Evolutionary conservation across 1,140 invertebrate genomes (phyloP).

Genomic region (Tetramorium alpestre): DNA sequence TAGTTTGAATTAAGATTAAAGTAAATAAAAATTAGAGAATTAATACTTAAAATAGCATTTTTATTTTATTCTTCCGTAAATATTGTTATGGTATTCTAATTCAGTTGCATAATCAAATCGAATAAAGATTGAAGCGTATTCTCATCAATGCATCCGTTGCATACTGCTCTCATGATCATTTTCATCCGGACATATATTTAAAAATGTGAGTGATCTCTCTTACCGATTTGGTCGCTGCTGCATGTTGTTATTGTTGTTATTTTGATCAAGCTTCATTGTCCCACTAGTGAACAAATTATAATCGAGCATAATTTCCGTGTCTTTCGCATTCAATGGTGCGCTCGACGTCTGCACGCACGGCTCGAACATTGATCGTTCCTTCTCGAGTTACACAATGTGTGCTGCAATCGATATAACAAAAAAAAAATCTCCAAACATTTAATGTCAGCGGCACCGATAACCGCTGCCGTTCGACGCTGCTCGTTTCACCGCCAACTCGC

Average conservation of each 20-base stretch:
- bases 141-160: neutral
- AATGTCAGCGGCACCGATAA: slow-evolving; percentile 26
- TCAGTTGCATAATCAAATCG: neutral
- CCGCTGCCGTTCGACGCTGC: neutral
- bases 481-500: slow-evolving; percentile 22
- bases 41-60: slow-evolving; percentile 2
- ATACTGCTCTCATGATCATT: neutral
- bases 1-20: slow-evolving; percentile 24
- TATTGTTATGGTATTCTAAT: slow-evolving; percentile 7
- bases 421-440: slow-evolving; percentile 43
- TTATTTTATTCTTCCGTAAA: neutral
- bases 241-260: slow-evolving; percentile 56
- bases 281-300: slow-evolving; percentile 58
- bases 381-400: slow-evolving; percentile 44
- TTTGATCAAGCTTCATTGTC: slow-evolving; percentile 58
- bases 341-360: slow-evolving; percentile 7
- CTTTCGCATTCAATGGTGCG: neutral
- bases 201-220: slow-evolving; percentile 30
- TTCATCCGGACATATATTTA: neutral
- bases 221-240: slow-evolving; percentile 45
- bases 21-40: neutral
- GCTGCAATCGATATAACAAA: slow-evolving; percentile 61
- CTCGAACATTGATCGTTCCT: slow-evolving; percentile 50
- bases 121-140: neutral
- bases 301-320: slow-evolving; percentile 52